Conservation (phyloP, 2,797 vertebrate species). For the Helarctos malayanus region DNA sequence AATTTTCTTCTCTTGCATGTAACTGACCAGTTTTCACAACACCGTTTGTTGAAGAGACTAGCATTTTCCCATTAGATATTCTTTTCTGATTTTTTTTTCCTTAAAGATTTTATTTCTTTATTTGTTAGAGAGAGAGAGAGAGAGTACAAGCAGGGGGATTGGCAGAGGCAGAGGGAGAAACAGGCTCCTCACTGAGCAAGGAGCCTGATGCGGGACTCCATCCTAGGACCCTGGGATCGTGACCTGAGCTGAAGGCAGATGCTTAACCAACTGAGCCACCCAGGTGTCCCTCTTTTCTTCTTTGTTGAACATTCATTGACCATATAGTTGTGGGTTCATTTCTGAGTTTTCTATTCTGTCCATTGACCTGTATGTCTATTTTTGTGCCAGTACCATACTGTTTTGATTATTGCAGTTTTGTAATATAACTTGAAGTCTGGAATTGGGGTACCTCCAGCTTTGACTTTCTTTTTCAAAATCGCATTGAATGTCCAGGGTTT, state of each 20-base stretch:
- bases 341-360: not conserved
- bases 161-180: no score
- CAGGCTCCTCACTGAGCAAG: no score
- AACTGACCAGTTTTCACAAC: not conserved
- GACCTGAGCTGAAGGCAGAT: no score
- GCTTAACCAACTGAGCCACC: no score
- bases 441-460: not conserved
- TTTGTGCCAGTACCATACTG: not conserved
- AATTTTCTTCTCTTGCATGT: not conserved
- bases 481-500: not conserved
- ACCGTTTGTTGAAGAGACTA: not conserved
- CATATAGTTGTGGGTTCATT: not conserved
- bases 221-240: no score
- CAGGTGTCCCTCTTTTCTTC: not conserved
- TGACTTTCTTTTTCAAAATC: not conserved
- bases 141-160: no score
- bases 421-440: not conserved
- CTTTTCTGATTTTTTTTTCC: not conserved
- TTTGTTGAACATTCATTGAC: not conserved
- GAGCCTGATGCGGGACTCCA: no score
- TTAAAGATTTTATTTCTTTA: no score
- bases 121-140: no score
- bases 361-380: not conserved
- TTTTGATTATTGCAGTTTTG: not conserved
- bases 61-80: not conserved